These are phyloP conservation scores for Phalacrocorax brasilianus DNA, from an alignment of 2,113 vertebrate genomes.

Conservation along the genomic window DNA sequence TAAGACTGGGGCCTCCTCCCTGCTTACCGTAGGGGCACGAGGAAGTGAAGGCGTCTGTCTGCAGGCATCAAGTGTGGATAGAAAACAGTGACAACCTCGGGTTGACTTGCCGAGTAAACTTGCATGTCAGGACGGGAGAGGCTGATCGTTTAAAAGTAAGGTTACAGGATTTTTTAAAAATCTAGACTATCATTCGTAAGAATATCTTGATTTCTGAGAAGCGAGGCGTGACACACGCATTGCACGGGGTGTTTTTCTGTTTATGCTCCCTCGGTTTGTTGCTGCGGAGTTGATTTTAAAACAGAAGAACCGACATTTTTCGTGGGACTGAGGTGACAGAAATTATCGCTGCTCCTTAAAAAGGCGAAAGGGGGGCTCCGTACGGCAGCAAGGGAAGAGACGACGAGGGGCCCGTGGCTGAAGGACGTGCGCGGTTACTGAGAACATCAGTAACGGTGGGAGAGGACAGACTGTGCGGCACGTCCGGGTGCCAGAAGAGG, in stretches of 20 bases:
- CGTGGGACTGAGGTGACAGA: neutral
- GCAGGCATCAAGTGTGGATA: neutral
- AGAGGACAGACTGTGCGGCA: fast-evolving
- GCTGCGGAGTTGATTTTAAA: neutral
- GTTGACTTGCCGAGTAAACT: neutral
- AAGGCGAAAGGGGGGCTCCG: neutral
- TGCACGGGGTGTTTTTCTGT: neutral
- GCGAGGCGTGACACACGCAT: neutral
- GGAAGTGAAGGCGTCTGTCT: neutral
- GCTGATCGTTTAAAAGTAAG: neutral
- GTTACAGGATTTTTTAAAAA: neutral
- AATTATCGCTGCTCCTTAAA: neutral
- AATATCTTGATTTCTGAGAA: neutral
- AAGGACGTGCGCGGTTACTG: neutral
- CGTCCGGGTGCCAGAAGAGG: neutral
- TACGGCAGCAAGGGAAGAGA: neutral
- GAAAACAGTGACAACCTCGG: neutral
- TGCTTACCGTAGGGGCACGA: neutral
- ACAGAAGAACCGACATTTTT: neutral
- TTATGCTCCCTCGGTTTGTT: neutral
- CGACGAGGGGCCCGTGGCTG: neutral
- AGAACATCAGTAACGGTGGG: neutral
- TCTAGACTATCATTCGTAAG: neutral
- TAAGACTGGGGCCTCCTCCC: neutral
- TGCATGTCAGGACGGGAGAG: neutral